Percentiles rank a stretch among this genome's conserved stretches.
These are phyloP conservation scores for Cantharis flavilabris DNA, from an alignment of 2,888 invertebrate genomes.

Conservation along the genomic window DNA sequence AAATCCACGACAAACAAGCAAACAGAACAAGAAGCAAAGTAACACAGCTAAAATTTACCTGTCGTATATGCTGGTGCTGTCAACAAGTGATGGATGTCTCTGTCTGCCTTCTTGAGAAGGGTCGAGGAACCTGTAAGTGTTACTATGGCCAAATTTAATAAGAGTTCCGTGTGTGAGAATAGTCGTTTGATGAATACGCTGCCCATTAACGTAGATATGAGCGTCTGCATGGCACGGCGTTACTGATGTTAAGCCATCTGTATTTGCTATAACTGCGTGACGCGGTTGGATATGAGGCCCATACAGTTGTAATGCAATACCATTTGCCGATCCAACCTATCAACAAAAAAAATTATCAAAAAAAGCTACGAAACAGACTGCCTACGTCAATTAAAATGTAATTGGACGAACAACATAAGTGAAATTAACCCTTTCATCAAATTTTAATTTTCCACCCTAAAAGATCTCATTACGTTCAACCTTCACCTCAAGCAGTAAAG, in stretches of 20 bases:
- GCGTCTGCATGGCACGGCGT: slow-evolving; percentile 94
- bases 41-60: slow-evolving; percentile 60
- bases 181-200: slow-evolving; percentile 89
- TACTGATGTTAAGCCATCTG: slow-evolving; percentile 89
- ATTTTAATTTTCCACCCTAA: not conserved
- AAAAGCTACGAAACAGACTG: not conserved
- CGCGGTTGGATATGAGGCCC: slow-evolving; percentile 92
- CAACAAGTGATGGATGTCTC: slow-evolving; percentile 67
- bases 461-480: not conserved
- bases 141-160: slow-evolving; percentile 84
- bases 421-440: not conserved
- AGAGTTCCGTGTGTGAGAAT: slow-evolving; percentile 85
- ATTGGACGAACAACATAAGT: slow-evolving; percentile 23
- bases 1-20: slow-evolving; percentile 22
- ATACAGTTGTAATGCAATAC: slow-evolving; percentile 75
- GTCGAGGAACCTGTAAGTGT: slow-evolving; percentile 84
- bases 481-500: not conserved
- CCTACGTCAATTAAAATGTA: slow-evolving; percentile 32
- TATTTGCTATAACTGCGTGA: slow-evolving; percentile 92
- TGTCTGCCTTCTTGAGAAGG: slow-evolving; percentile 80
- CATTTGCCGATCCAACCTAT: slow-evolving; percentile 78
- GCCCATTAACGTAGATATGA: slow-evolving; percentile 92
- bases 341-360: slow-evolving; percentile 23
- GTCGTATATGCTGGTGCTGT: slow-evolving; percentile 78
- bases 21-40: slow-evolving; percentile 3